phyloP scores from a whole-genome alignment of 2,888 invertebrate genomes.

The Drosophila mimetica region DNA sequence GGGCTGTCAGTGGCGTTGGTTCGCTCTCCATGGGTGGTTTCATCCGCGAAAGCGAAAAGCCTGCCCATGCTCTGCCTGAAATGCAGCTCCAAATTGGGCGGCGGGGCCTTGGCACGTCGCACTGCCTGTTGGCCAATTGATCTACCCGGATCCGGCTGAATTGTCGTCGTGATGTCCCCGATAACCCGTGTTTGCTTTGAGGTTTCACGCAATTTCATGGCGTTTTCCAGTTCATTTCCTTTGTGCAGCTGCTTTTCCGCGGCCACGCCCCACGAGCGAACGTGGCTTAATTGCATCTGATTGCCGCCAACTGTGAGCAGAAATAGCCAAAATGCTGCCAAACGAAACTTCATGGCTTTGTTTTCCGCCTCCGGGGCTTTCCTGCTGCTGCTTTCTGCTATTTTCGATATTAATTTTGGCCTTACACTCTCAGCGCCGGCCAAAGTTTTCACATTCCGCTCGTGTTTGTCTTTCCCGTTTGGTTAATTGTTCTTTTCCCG shows the following conservation, averaged over 20 bases:
- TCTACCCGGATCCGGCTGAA: constrained; percentile 40
- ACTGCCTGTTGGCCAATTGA: constrained; percentile 44
- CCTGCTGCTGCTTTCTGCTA: constrained; percentile 20
- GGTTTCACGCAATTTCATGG: constrained; percentile 57
- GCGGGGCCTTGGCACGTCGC: constrained; percentile 47
- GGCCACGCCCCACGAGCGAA: constrained; percentile 56
- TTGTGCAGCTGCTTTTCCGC: constrained; percentile 27
- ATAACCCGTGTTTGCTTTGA: constrained; percentile 57
- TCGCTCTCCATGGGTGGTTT: constrained; percentile 6
- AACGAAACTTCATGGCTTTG: constrained; percentile 75
- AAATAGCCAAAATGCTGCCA: constrained; percentile 79
- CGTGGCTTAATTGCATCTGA: constrained; percentile 71
- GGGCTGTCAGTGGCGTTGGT: constrained; percentile 11
- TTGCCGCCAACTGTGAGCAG: constrained; percentile 79
- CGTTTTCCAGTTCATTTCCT: constrained; percentile 75
- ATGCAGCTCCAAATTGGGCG: constrained; percentile 57
- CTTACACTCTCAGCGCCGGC: background rate
- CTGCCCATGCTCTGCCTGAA: constrained; percentile 65
- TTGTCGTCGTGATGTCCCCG: constrained; percentile 64
- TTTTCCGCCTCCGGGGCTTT: background rate
- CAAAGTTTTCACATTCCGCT: constrained; percentile 38
- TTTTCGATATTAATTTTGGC: constrained; percentile 32
- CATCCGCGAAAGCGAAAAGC: constrained; percentile 55
- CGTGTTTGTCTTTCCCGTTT: constrained; percentile 21
- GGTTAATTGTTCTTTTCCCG: constrained; percentile 25